Evolutionary conservation across 1,140 invertebrate species (phyloP), one percentile per base, ranked within the genome.

Genomic region (Drosophila nigrodunni): DNA sequence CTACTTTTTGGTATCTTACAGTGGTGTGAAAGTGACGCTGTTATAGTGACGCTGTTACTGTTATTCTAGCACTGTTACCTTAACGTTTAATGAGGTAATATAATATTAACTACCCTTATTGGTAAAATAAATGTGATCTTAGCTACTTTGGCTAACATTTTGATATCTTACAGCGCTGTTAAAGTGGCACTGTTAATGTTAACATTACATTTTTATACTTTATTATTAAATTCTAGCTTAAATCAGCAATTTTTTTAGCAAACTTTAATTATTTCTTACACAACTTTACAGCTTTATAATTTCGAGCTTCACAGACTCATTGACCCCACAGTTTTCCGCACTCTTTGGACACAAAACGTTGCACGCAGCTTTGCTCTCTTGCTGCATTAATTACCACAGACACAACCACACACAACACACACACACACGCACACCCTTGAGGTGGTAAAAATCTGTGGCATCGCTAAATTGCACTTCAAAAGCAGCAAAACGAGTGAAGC

Each of bases 381-480:
- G 46, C 79, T 88, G 82, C 83, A 89, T 88, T 88, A 88, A 88
- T 88, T 88, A 88, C 85, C 85, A 75, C 57, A 73, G 54, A 55
- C 37, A 71, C 50, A 71, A n/a, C n/a, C 46, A 35, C n/a, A 39
- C 58, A 30, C 25, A 30, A 41, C 57, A 30, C 57, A 52, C 37
- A 18, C 37, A 60, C 49, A n/a, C 37, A 39, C 39, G 25, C 60
- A 37, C 58, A 55, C 21, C 15, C 18, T 54, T 30, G 30, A 8
- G 18, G 35, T 18, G 71, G 55, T 46, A 79, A 69, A 88, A 80
- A 89, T 88, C 77, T 88, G 83, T 83, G 80, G 80, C 77, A 80
- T 72, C 68, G 80, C 85, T 80, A 88, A 88, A 88, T 80, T 88
- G 83, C 83, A 88, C 85, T 88, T 89, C 77, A 75, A 75, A 71